Base-by-base conservation (phyloP, 1,140 invertebrate species). In the Oreohelix idahoensis region DNA sequence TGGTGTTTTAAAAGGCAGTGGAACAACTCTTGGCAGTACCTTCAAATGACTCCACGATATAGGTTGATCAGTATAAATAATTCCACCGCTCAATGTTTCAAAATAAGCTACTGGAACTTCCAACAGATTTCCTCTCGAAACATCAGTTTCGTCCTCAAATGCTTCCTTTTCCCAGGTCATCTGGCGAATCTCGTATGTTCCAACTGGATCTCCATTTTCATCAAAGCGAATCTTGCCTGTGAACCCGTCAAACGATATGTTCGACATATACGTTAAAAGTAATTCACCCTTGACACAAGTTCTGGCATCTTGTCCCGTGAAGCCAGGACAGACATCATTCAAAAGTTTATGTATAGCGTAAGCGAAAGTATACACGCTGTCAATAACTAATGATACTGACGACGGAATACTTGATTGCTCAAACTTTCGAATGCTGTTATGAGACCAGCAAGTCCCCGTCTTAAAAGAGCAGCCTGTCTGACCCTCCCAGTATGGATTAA, bases 171-270 rank as follows among this genome's bases (percentile, higher is more conserved):
- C 77, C 29, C 39, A 79, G 0, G 38, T 11, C 51, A 63, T 32
- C 29, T 76, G 74, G 2, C 74, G 74, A 35, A 76, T 76, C 36
- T 76, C 42, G 29, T 76, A 76, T 53, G 15, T 76, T 32, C 74
- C 74, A 8, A 76, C 4, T 0, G 53, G 4, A 49, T 76, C 45
- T 17, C 74, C 74, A 20, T 51, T 17, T 35, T 45, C n/a, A 49
- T 76, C 45, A 51, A 76, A 76, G 1, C 10, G 1, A 23, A 76
- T 76, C 26, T 2, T 49, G 0, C 74, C 45, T 5, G 74, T 76
- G 10, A 51, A 76, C 13, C 74, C 74, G 1, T 45, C 26, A 53
- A 76, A 76, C 29, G 42, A 32, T 2, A 29, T 53, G 45, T 76
- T 42, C 23, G 2, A n/a, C 42, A 73, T 8, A 26, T 42, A 42